These are phyloP conservation scores for Muraenolepis orangiensis DNA, from an alignment of 2,797 vertebrate genomes.

Conservation along the genomic window DNA sequence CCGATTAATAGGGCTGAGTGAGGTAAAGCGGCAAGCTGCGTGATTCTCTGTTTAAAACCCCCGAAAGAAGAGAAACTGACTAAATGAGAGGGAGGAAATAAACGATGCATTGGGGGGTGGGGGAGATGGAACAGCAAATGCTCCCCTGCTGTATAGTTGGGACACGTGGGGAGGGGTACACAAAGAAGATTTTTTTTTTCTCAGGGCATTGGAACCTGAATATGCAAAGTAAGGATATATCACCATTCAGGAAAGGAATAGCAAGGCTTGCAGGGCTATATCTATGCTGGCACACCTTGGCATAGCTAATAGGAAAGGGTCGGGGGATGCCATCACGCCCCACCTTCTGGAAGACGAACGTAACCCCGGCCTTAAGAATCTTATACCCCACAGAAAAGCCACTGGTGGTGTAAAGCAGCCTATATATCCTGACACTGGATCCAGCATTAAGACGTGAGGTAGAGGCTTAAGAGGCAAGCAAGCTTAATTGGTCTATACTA, in stretches of 20 bases:
- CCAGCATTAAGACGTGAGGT: conserved; percentile 14
- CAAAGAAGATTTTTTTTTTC: conserved; percentile 31
- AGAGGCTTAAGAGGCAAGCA: conserved; percentile 8
- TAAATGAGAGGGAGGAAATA: conserved; percentile 38
- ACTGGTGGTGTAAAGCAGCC: conserved; percentile 3
- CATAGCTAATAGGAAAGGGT: background rate
- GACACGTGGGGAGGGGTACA: background rate
- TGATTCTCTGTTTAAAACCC: conserved; percentile 59
- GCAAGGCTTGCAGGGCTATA: background rate
- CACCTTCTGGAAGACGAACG: conserved; percentile 23
- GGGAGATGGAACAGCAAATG: background rate
- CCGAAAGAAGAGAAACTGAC: conserved; percentile 49
- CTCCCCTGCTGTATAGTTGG: background rate
- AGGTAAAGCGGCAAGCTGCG: conserved; percentile 54
- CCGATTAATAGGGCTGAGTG: conserved; percentile 70
- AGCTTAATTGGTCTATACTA: conserved; percentile 28
- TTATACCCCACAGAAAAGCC: background rate
- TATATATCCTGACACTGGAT: conserved; percentile 7
- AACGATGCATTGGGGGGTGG: background rate
- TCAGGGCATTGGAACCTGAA: background rate
- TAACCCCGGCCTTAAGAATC: conserved; percentile 9
- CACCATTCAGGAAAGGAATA: background rate
- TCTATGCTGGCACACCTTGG: conserved; percentile 4
- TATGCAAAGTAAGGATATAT: conserved; percentile 2
- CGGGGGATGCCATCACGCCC: background rate